Base-by-base conservation (phyloP, 2,113 vertebrate species). In the Guaruba guarouba region DNA sequence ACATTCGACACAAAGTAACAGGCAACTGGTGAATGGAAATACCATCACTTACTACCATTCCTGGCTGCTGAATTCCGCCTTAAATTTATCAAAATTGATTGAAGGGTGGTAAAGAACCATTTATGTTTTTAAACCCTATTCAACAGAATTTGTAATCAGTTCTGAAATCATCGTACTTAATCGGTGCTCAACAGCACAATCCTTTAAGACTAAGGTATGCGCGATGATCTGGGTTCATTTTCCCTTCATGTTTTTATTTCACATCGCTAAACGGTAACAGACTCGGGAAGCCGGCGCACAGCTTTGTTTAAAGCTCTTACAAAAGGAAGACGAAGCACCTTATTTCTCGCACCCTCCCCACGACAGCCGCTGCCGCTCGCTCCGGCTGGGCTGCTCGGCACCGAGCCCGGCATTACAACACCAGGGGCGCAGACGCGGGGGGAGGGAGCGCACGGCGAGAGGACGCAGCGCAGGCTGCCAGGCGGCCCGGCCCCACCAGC, bases 381-480 rank as follows among this genome's bases (percentile, higher is more conserved):
- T n/a, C 49, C 16, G 68, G 54, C 84, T 2, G 70, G 87, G 87
- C 92, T 5, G 90, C 88, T 74, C 11, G 95, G 89, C 95, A 70
- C 73, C 33, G 49, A 54, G 83, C 90, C 95, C 84, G 68, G 61
- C 28, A 88, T 89, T 92, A 83, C 93, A 91, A 46, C 91, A 92
- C 77, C 54, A 3, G n/a, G 86, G 71, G 17, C 71, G 77, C 88
- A 51, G 59, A 61, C 27, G 77, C 59, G 31, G 63, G 35, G 52
- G 67, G 22, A 61, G 35, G 57, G 62, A 69, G 35, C 19, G 35
- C 59, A 29, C 5, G 33, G 16, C 44, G 10, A 51, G 35, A 7
- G 51, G 49, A n/a, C 23, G 37, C 74, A 13, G 6, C 23, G 51
- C 43, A 61, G 66, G 43, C 57, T 59, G 63, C 82, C 54, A 41